phyloP scores from a whole-genome alignment of 2,797 vertebrate species.

The Morus bassanus region DNA sequence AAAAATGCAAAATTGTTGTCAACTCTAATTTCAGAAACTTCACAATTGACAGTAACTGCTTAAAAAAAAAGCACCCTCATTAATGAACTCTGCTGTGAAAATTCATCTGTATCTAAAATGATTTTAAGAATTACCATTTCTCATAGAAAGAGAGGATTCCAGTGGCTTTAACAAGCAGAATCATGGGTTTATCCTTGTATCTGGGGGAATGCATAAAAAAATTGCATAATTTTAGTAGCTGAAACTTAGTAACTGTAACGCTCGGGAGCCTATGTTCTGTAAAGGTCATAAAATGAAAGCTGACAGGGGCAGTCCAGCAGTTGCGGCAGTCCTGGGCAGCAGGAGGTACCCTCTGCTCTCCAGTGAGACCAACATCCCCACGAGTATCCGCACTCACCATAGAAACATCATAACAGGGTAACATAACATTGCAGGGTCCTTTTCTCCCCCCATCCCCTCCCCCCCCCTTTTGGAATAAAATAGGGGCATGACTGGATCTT shows the following conservation, averaged over 20 bases:
- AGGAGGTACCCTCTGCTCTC: neutral
- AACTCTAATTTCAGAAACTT: neutral
- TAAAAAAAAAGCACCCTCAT: neutral
- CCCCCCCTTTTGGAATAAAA: neutral
- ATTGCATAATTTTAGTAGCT: neutral
- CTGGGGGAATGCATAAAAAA: neutral
- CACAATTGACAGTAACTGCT: neutral
- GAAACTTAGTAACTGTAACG: neutral
- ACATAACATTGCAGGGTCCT: neutral
- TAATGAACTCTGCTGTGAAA: constrained; percentile 25
- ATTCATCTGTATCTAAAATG: constrained; percentile 2
- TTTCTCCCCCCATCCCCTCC: too few relatives aligned
- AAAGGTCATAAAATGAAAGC: neutral
- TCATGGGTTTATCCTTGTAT: neutral
- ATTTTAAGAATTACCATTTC: constrained; percentile 25
- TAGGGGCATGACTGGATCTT: neutral
- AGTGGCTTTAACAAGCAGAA: neutral
- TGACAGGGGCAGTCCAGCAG: neutral
- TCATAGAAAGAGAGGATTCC: neutral
- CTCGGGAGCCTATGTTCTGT: neutral
- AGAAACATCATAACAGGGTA: neutral
- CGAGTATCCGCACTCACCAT: neutral
- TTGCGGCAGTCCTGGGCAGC: neutral
- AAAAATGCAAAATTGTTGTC: neutral
- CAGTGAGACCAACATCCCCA: neutral